phyloP scores from a whole-genome alignment of 2,888 invertebrate genomes.

The Synanthedon formicaeformis region DNA sequence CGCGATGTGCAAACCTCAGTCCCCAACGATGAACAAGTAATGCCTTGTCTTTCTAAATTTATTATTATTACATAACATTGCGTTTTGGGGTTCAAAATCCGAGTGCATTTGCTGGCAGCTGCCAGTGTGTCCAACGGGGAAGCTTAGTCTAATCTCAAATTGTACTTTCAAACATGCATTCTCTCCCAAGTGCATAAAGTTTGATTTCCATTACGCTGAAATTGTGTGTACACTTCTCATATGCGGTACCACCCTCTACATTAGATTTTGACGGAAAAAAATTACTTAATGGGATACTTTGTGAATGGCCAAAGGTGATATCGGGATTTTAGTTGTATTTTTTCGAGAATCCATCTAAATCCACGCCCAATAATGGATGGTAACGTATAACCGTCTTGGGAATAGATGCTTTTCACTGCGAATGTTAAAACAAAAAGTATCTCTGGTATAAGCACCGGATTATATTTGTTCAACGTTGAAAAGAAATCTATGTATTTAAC shows the following conservation, averaged over 20 bases:
- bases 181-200: slow-evolving; percentile 10
- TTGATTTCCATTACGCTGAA: slow-evolving; percentile 12
- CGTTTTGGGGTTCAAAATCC: slow-evolving; percentile 48
- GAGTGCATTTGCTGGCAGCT: slow-evolving; percentile 57
- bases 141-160: not conserved
- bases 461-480: too few species aligned
- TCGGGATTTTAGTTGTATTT: slow-evolving; percentile 9
- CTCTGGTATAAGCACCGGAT: too few species aligned
- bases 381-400: not conserved
- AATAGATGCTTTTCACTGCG: not conserved
- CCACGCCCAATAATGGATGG: slow-evolving; percentile 16
- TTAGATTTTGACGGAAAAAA: slow-evolving; percentile 60
- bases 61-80: slow-evolving; percentile 63
- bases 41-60: slow-evolving; percentile 61
- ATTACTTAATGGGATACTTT: slow-evolving; percentile 66
- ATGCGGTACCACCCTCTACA: slow-evolving; percentile 60
- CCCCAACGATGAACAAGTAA: slow-evolving; percentile 28
- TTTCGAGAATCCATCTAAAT: slow-evolving; percentile 29
- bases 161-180: too few species aligned
- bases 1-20: slow-evolving; percentile 6
- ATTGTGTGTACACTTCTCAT: slow-evolving; percentile 36
- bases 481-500: too few species aligned
- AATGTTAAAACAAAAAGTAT: not conserved
- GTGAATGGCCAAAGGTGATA: slow-evolving; percentile 37
- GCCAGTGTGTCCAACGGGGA: slow-evolving; percentile 26